These are phyloP conservation scores for western clawed frog (Xenopus tropicalis) DNA, from an alignment of 2,113 vertebrate species.

Conservation along the genomic window UCB_Xtro_10.0 CM004448.2:153641501-153642000, in stretches of 20 bases:
- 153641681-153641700: neutral
- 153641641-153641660: conserved; percentile 52
- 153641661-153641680: conserved; percentile 60
- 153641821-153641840: conserved; percentile 68
- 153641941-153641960: conserved; percentile 51
- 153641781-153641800: neutral
- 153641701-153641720: conserved; percentile 66
- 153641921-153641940: conserved; percentile 63
- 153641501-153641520: conserved; percentile 60
- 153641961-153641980: neutral
- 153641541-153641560: conserved; percentile 66
- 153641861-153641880: too few species aligned
- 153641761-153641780: conserved; percentile 71
- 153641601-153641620: conserved; percentile 72
- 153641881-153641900: conserved; percentile 67
- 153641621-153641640: neutral
- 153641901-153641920: neutral
- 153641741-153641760: neutral
- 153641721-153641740: conserved; percentile 47
- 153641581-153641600: neutral
- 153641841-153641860: neutral
- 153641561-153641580: conserved; percentile 50
- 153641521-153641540: neutral
- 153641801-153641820: neutral
- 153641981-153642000: conserved; percentile 74